Conservation (phyloP, 2,113 vertebrate genomes). For the Plotosus lineatus region DNA sequence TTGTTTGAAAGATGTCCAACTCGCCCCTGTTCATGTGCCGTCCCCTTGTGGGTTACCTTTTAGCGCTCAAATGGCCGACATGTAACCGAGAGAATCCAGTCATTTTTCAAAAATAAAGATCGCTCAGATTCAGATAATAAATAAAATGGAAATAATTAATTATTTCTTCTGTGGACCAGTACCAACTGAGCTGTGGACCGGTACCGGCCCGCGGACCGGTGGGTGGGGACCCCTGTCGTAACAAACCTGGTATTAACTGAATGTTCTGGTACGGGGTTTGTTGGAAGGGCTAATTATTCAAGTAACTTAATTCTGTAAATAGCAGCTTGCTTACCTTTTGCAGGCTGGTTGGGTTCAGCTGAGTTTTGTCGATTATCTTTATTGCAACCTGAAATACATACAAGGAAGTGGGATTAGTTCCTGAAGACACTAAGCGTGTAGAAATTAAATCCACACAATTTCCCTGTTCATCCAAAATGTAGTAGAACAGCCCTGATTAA, state of each 20-base stretch:
- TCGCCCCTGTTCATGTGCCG: no score
- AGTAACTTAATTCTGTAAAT: neutral
- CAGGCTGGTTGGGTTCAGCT: constrained; percentile 79
- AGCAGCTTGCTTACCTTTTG: constrained; percentile 69
- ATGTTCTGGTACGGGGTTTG: neutral
- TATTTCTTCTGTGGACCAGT: no score
- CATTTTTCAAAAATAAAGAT: no score
- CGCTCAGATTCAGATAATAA: no score
- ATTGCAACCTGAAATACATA: constrained; percentile 73
- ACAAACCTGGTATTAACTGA: neutral
- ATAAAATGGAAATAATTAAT: no score
- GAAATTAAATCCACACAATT: neutral
- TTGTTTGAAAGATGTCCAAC: no score
- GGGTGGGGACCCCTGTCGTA: no score
- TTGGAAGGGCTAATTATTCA: constrained; percentile 3
- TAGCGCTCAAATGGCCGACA: no score
- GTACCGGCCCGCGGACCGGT: no score
- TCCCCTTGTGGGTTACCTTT: no score
- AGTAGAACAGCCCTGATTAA: neutral
- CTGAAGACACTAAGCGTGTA: neutral
- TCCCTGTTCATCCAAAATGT: neutral
- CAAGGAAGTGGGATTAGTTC: constrained; percentile 8
- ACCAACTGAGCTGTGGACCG: no score
- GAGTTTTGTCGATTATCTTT: constrained; percentile 81
- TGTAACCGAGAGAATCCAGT: no score